Evolutionary conservation across 2,113 vertebrate genomes (phyloP).

Genomic region (Haemorhous mexicanus): DNA sequence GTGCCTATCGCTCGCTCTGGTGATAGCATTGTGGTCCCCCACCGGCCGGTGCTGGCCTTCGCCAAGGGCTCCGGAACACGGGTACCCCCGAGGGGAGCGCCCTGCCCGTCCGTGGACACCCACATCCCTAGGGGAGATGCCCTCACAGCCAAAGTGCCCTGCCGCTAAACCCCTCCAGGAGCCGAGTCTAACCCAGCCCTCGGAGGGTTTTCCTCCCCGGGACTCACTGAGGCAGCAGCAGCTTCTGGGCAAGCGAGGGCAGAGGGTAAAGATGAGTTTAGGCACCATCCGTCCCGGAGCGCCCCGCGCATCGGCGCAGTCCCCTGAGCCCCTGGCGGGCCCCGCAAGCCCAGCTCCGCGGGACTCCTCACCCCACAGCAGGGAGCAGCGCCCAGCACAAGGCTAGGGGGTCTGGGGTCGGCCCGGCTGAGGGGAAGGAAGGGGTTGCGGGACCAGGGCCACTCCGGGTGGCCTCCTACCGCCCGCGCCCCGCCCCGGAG

Average conservation of each 20-base stretch:
- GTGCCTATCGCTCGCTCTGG: conserved; percentile 52
- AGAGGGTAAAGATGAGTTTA: neutral
- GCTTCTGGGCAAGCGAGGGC: neutral
- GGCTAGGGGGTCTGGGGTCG: too few species aligned
- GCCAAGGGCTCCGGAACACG: neutral
- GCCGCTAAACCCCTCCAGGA: neutral
- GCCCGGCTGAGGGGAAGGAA: neutral
- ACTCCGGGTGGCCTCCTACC: conserved; percentile 21
- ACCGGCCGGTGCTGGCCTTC: neutral
- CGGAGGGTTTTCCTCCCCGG: neutral
- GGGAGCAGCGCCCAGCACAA: neutral
- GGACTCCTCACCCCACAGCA: neutral
- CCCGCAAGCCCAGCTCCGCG: accelerated
- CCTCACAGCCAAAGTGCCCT: neutral
- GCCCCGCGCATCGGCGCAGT: too few species aligned
- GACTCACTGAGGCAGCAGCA: neutral
- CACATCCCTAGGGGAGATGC: neutral
- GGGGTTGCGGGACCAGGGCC: neutral
- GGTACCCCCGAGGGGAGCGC: neutral
- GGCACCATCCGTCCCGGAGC: neutral
- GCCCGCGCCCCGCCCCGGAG: conserved; percentile 55
- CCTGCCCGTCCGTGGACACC: neutral
- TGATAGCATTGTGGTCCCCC: conserved; percentile 63
- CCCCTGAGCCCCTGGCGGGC: too few species aligned
- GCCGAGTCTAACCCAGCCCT: neutral